Conservation (phyloP, 1,140 invertebrate genomes). For the Penaeus japonicus region DNA sequence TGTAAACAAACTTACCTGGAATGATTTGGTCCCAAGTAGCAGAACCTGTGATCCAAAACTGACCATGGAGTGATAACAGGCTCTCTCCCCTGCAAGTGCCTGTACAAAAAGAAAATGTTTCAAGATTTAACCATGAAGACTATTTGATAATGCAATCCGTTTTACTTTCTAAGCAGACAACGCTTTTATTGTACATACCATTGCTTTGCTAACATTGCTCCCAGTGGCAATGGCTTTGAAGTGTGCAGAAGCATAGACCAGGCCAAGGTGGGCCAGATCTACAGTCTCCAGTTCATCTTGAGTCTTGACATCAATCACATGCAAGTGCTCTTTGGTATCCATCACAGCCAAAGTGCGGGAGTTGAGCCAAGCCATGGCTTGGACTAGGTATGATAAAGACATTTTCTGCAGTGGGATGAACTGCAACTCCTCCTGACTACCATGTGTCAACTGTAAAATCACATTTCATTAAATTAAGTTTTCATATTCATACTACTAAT, state of each 20-base stretch:
- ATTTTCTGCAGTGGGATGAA: conserved; percentile 75
- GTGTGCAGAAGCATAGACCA: conserved; percentile 91
- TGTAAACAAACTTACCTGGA: conserved; percentile 63
- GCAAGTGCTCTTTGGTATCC: conserved; percentile 85
- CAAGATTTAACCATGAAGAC: background rate
- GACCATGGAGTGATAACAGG: conserved; percentile 90
- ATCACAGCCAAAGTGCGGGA: conserved; percentile 83
- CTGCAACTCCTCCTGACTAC: conserved; percentile 67
- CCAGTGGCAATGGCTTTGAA: conserved; percentile 81
- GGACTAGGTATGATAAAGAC: conserved; percentile 73
- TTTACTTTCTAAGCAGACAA: background rate
- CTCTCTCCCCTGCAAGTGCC: conserved; percentile 83
- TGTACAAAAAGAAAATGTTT: conserved; percentile 61
- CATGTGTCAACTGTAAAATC: conserved; percentile 57
- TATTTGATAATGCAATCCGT: background rate
- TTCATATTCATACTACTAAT: background rate
- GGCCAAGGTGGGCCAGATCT: conserved; percentile 82
- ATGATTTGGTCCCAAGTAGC: conserved; percentile 81
- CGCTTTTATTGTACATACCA: conserved; percentile 65
- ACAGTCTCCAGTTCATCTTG: conserved; percentile 84
- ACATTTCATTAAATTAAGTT: background rate
- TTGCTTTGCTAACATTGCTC: conserved; percentile 78
- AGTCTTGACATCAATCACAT: conserved; percentile 87
- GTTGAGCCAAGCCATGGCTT: conserved; percentile 88
- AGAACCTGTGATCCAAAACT: conserved; percentile 83